These are phyloP conservation scores for Drosophila kanapiae DNA, from an alignment of 1,140 invertebrate species.

Conservation along the genomic window DNA sequence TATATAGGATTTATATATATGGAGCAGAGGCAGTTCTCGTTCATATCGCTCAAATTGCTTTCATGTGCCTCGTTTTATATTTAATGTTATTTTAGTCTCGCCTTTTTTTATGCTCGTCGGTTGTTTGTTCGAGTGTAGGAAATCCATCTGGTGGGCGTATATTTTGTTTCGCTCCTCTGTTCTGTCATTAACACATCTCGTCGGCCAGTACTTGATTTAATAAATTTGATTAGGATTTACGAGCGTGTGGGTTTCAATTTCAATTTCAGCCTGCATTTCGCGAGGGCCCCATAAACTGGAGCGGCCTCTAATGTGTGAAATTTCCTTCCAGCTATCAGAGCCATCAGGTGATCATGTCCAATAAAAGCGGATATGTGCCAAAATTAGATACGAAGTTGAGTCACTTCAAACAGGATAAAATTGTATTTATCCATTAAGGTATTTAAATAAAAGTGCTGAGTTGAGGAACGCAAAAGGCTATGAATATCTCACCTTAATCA, in stretches of 20 bases:
- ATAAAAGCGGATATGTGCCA: neutral
- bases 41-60: constrained; percentile 46
- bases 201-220: constrained; percentile 73
- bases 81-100: constrained; percentile 14
- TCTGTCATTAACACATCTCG: constrained; percentile 64
- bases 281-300: constrained; percentile 19
- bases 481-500: too few species aligned
- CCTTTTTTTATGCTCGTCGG: constrained; percentile 26
- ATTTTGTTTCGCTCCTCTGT: constrained; percentile 47
- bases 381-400: neutral
- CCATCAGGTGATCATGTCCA: constrained; percentile 29
- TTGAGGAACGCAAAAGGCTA: too few species aligned
- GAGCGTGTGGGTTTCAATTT: constrained; percentile 58
- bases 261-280: constrained; percentile 18
- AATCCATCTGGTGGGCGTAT: constrained; percentile 49
- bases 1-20: constrained; percentile 50
- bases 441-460: neutral
- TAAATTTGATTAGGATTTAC: constrained; percentile 81
- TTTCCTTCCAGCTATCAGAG: neutral
- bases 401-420: neutral
- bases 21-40: neutral
- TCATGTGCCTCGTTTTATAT: constrained; percentile 19
- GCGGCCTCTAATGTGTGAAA: neutral
- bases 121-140: constrained; percentile 36
- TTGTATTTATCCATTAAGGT: neutral